phyloP scores from a whole-genome alignment of 2,113 vertebrate genomes.

The Bos taurus region DNA sequence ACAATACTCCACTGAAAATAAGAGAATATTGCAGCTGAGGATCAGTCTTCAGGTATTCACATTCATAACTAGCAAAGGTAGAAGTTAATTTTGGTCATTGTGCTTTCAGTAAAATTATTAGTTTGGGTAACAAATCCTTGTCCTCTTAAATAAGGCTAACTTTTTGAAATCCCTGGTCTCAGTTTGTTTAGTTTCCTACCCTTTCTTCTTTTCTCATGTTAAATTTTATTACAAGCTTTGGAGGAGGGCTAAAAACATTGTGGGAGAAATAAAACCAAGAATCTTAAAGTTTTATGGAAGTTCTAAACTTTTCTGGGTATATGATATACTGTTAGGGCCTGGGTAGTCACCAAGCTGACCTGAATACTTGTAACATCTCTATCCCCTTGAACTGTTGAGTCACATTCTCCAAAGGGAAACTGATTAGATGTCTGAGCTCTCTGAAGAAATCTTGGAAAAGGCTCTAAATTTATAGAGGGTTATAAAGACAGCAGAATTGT shows the following conservation, averaged over 20 bases:
- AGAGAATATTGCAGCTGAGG: neutral
- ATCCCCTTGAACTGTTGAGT: neutral
- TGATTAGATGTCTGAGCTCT: neutral
- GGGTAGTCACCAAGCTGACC: neutral
- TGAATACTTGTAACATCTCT: neutral
- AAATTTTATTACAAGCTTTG: neutral
- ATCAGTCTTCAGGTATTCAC: neutral
- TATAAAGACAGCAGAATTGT: neutral
- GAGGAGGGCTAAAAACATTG: neutral
- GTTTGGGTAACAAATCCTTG: neutral
- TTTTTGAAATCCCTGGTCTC: neutral
- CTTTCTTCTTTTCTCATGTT: neutral
- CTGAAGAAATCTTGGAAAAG: neutral
- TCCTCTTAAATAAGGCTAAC: neutral
- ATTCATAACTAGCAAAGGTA: neutral
- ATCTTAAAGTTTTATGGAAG: neutral
- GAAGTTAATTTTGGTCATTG: neutral
- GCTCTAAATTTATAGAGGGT: neutral
- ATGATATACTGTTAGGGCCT: neutral
- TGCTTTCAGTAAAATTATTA: neutral
- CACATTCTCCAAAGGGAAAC: neutral
- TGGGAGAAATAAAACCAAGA: neutral
- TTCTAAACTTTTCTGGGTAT: neutral
- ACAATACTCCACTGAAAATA: neutral
- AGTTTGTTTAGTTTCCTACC: neutral